phyloP scores from a whole-genome alignment of 2,888 invertebrate genomes.

The Drosophila falleni region DNA sequence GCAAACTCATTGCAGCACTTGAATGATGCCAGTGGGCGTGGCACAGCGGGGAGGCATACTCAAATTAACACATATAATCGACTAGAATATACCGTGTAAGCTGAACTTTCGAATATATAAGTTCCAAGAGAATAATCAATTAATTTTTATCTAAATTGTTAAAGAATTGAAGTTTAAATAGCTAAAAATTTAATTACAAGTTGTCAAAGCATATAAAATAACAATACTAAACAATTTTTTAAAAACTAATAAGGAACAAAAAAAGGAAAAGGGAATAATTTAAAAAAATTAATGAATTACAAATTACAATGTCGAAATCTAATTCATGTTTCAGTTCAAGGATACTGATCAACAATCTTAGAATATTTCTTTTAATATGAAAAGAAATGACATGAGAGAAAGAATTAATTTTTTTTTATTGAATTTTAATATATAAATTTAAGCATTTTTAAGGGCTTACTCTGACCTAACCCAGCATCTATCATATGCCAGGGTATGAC shows the following conservation, averaged over 20 bases:
- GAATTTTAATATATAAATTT: not conserved
- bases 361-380: not conserved
- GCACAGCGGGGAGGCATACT: slow-evolving; percentile 1
- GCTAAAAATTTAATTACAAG: too few species aligned
- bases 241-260: too few species aligned
- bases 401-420: too few species aligned
- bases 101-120: not conserved
- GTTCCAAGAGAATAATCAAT: not conserved
- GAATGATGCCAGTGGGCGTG: slow-evolving; percentile 38
- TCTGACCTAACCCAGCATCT: not conserved
- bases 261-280: too few species aligned
- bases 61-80: not conserved
- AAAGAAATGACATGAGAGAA: too few species aligned
- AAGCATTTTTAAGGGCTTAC: not conserved
- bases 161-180: too few species aligned
- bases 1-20: slow-evolving; percentile 53
- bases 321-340: not conserved
- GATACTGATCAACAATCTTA: not conserved
- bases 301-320: not conserved
- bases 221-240: too few species aligned
- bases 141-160: not conserved
- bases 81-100: slow-evolving; percentile 33
- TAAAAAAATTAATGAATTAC: too few species aligned
- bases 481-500: slow-evolving; percentile 15
- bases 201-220: too few species aligned